phyloP scores from a whole-genome alignment of 2,113 vertebrate genomes.

The Echinops telfairi region DNA sequence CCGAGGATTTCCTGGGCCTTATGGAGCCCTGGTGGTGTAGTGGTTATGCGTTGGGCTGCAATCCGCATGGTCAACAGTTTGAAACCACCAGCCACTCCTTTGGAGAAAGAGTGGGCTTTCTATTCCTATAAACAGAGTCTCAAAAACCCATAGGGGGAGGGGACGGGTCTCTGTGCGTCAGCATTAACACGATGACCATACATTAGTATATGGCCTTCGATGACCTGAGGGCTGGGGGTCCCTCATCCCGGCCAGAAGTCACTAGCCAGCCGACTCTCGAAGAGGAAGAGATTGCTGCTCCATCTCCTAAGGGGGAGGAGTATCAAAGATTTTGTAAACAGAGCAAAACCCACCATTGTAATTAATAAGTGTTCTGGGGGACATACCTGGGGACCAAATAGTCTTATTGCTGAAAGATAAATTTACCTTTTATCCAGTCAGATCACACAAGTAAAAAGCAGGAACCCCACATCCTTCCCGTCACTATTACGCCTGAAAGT shows the following conservation, averaged over 20 bases:
- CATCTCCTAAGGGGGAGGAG: not conserved
- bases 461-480: constrained; percentile 57
- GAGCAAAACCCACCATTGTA: not conserved
- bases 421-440: not conserved
- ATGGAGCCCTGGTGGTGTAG: too few relatives aligned
- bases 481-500: not conserved
- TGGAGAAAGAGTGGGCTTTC: too few relatives aligned
- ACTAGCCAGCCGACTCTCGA: not conserved
- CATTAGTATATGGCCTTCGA: too few relatives aligned
- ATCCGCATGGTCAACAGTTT: too few relatives aligned
- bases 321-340: not conserved
- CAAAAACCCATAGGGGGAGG: too few relatives aligned
- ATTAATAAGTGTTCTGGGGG: not conserved
- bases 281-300: not conserved
- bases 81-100: too few relatives aligned
- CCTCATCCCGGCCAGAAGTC: not conserved
- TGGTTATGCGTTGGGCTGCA: too few relatives aligned
- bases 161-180: too few relatives aligned
- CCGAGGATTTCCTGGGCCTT: too few relatives aligned
- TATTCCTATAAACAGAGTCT: too few relatives aligned
- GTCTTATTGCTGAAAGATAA: constrained; percentile 32
- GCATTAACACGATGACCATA: too few relatives aligned
- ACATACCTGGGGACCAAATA: not conserved
- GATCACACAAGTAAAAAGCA: constrained; percentile 3
- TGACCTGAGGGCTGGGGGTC: too few relatives aligned